phyloP scores from a whole-genome alignment of 2,113 vertebrate species.

The Cervus canadensis region DNA sequence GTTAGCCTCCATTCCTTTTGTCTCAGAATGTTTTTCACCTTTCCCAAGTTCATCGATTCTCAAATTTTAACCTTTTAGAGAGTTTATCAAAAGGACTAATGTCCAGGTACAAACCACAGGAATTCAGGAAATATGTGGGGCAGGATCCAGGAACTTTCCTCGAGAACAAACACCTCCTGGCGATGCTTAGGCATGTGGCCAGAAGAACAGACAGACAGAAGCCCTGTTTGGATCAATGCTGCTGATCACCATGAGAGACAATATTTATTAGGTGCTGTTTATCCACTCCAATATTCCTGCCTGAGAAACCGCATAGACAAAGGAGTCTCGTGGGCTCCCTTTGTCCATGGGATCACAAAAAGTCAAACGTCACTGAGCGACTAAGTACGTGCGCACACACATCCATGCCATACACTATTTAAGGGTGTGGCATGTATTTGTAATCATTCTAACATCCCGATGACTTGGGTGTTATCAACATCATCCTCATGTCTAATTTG shows the following conservation, averaged over 20 bases:
- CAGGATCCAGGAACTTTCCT: not conserved
- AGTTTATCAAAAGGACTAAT: not conserved
- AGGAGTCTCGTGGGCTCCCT: not conserved
- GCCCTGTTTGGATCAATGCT: not conserved
- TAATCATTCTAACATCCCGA: not conserved
- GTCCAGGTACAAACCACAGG: not conserved
- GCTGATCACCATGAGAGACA: rapidly evolving
- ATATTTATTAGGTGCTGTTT: not conserved
- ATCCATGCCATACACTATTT: not conserved
- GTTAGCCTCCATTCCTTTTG: not conserved
- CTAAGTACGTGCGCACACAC: not conserved
- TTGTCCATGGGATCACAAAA: not conserved
- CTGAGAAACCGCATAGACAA: not conserved
- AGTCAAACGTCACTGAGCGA: not conserved
- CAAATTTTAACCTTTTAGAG: not conserved
- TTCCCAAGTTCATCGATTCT: not conserved
- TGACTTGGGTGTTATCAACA: not conserved
- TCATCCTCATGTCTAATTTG: not conserved
- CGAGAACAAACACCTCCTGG: not conserved
- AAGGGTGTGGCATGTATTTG: not conserved
- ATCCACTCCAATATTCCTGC: not conserved
- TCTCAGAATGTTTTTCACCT: not conserved
- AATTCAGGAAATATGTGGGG: not conserved
- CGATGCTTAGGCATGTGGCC: not conserved
- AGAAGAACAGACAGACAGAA: not conserved